phyloP scores from a whole-genome alignment of 2,888 invertebrate genomes.

The Andrena bicolor region DNA sequence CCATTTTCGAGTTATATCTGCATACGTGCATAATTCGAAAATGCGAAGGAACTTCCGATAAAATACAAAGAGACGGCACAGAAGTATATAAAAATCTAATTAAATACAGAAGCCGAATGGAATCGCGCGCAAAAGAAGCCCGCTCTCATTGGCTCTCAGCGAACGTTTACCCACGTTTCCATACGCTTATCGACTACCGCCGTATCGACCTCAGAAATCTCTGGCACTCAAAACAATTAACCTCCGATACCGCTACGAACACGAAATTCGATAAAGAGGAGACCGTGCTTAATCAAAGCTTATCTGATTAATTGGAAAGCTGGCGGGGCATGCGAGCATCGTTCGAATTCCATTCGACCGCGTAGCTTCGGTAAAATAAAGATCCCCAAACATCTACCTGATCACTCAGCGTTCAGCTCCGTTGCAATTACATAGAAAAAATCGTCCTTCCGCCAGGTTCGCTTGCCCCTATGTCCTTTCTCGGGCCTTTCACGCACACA shows the following conservation, averaged over 20 bases:
- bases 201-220: too few species aligned
- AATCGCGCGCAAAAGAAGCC: conserved; percentile 4
- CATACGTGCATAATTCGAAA: background rate
- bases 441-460: conserved; percentile 31
- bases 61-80: background rate
- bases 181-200: background rate
- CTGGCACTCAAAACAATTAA: too few species aligned
- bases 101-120: conserved; percentile 12
- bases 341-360: conserved; percentile 25
- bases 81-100: background rate
- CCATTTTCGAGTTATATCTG: background rate
- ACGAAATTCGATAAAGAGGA: background rate
- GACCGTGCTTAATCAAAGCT: background rate
- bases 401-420: background rate
- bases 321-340: conserved; percentile 5
- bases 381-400: conserved; percentile 32
- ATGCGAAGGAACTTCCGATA: background rate
- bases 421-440: background rate
- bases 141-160: background rate
- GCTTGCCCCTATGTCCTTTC: conserved; percentile 40
- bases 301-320: conserved; percentile 8
- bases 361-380: background rate
- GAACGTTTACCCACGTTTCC: conserved; percentile 7
- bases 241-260: too few species aligned
- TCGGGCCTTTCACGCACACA: conserved; percentile 60